These are phyloP conservation scores for Trichogramma dendrolimi DNA, from an alignment of 2,888 invertebrate species.

Conservation along the genomic window DNA sequence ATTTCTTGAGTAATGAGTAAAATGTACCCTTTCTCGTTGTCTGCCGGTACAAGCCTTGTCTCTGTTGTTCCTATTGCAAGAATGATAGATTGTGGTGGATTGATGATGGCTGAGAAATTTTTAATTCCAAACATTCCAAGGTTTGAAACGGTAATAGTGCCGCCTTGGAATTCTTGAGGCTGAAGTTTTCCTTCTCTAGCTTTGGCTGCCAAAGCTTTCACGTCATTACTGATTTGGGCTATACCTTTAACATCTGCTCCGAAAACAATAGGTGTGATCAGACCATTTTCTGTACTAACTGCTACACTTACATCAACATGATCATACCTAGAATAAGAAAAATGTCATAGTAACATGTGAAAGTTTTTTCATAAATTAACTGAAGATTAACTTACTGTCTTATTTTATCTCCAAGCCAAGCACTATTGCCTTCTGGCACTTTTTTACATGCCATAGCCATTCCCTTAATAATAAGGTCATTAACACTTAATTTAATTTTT, in stretches of 20 bases:
- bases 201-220: conserved; percentile 77
- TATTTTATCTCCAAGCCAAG: conserved; percentile 91
- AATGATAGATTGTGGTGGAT: conserved; percentile 93
- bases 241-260: conserved; percentile 87
- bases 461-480: conserved; percentile 95
- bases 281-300: conserved; percentile 89
- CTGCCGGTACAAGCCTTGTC: conserved; percentile 70
- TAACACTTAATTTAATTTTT: conserved; percentile 83
- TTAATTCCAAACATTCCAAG: conserved; percentile 90
- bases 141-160: conserved; percentile 91
- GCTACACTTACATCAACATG: conserved; percentile 95
- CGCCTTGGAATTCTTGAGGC: conserved; percentile 94
- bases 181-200: conserved; percentile 85
- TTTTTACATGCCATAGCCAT: conserved; percentile 82
- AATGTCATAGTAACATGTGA: conserved; percentile 5
- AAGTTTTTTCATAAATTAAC: conserved; percentile 11
- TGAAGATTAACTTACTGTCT: conserved; percentile 72
- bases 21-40: conserved; percentile 71
- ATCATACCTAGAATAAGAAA: conserved; percentile 62
- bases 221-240: conserved; percentile 72
- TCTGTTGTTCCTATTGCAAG: conserved; percentile 83
- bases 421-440: conserved; percentile 90
- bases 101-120: conserved; percentile 88
- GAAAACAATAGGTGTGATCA: conserved; percentile 95
- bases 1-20: conserved; percentile 17